phyloP scores from a whole-genome alignment of 2,797 vertebrate species.

The Microctenopoma stevenorrisi region DNA sequence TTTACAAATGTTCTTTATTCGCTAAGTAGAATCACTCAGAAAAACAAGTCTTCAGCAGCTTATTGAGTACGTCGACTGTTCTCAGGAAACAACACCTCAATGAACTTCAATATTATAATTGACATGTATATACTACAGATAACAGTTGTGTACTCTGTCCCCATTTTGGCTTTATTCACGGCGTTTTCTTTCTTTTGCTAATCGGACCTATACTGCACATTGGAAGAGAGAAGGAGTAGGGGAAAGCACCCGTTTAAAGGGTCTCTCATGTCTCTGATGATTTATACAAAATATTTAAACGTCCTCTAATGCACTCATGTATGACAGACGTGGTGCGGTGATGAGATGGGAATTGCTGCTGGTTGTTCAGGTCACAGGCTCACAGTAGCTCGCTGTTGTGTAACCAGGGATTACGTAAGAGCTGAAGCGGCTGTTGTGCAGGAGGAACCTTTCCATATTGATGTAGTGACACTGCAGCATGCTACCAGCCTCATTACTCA shows the following conservation, averaged over 20 bases:
- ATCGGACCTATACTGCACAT: constrained; percentile 11
- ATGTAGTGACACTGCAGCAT: neutral
- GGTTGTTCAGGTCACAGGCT: constrained; percentile 48
- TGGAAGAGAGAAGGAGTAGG: neutral
- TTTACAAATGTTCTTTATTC: neutral
- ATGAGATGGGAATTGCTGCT: constrained; percentile 39
- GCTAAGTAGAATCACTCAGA: neutral
- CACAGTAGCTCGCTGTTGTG: constrained; percentile 60
- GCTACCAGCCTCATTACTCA: neutral
- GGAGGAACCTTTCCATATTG: constrained; percentile 15
- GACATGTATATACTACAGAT: no score
- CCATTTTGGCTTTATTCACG: neutral
- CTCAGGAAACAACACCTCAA: neutral
- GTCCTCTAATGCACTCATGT: constrained; percentile 17
- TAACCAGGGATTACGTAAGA: constrained; percentile 75
- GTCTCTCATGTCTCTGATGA: constrained; percentile 23
- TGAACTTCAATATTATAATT: neutral
- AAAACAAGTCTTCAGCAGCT: neutral
- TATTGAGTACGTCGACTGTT: neutral
- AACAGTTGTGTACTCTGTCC: neutral
- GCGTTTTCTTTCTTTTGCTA: neutral
- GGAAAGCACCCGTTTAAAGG: constrained; percentile 18
- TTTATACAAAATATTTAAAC: constrained; percentile 32
- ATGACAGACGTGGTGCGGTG: constrained; percentile 13
- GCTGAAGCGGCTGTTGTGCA: constrained; percentile 42